phyloP scores from a whole-genome alignment of 2,888 invertebrate genomes.

The Invenusta paracnida region DNA sequence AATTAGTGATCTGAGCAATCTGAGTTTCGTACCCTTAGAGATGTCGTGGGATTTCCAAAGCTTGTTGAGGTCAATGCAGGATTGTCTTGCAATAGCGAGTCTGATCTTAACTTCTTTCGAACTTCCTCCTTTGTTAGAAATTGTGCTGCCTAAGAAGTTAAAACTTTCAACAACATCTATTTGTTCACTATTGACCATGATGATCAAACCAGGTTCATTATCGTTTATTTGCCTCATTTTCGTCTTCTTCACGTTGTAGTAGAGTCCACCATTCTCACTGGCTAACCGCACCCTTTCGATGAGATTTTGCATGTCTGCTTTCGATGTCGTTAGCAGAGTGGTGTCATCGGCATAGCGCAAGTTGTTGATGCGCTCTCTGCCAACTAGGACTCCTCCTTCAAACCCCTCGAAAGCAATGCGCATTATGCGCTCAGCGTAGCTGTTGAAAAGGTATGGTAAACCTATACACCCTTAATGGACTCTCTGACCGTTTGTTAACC shows the following conservation, averaged over 20 bases:
- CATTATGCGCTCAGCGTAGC: background rate
- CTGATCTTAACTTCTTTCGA: background rate
- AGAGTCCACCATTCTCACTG: background rate
- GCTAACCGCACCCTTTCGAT: background rate
- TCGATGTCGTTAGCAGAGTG: background rate
- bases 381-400: background rate
- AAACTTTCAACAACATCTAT: background rate
- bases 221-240: background rate
- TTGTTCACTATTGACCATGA: background rate
- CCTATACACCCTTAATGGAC: conserved; percentile 6
- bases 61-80: background rate
- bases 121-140: background rate
- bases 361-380: background rate
- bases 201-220: background rate
- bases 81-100: background rate
- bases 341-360: background rate
- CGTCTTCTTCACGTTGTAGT: background rate
- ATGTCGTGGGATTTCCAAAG: background rate
- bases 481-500: background rate
- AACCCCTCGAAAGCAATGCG: background rate
- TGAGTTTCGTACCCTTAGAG: background rate
- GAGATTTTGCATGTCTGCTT: background rate
- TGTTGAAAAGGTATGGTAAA: conserved; percentile 23
- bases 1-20: background rate
- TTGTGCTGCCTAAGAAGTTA: background rate